phyloP scores from a whole-genome alignment of 1,140 invertebrate genomes.

The Drosophila seguyi region DNA sequence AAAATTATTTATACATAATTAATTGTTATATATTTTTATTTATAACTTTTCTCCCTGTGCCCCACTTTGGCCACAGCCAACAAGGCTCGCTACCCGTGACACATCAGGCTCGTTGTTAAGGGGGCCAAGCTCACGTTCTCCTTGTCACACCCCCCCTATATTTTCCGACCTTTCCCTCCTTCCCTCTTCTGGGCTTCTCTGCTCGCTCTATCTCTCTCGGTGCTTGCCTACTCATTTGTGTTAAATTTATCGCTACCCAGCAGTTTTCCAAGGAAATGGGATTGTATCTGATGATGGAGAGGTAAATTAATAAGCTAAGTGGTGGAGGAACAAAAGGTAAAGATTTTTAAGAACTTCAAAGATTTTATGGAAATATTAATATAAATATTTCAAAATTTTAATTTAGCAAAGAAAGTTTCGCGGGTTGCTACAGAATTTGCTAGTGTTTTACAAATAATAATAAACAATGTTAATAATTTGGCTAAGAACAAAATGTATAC shows the following conservation, averaged over 20 bases:
- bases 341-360: too few species aligned
- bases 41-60: conserved; percentile 2
- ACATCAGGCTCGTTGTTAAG: conserved; percentile 21
- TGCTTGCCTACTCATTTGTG: conserved; percentile 66
- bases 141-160: conserved; percentile 42
- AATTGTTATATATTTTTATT: too few species aligned
- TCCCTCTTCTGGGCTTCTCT: not conserved
- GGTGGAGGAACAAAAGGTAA: not conserved
- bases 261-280: conserved; percentile 9
- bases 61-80: conserved; percentile 27
- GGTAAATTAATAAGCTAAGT: not conserved
- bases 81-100: conserved; percentile 34
- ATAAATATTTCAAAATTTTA: too few species aligned
- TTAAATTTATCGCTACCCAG: conserved; percentile 62
- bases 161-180: conserved; percentile 22
- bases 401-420: too few species aligned
- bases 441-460: too few species aligned
- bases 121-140: conserved; percentile 52
- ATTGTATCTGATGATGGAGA: not conserved
- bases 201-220: conserved; percentile 13
- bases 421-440: too few species aligned
- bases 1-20: too few species aligned
- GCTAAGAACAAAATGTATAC: too few species aligned
- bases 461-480: too few species aligned
- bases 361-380: too few species aligned